These are phyloP conservation scores for Thomomys bottae DNA, from an alignment of 2,113 vertebrate species.

Conservation along the genomic window DNA sequence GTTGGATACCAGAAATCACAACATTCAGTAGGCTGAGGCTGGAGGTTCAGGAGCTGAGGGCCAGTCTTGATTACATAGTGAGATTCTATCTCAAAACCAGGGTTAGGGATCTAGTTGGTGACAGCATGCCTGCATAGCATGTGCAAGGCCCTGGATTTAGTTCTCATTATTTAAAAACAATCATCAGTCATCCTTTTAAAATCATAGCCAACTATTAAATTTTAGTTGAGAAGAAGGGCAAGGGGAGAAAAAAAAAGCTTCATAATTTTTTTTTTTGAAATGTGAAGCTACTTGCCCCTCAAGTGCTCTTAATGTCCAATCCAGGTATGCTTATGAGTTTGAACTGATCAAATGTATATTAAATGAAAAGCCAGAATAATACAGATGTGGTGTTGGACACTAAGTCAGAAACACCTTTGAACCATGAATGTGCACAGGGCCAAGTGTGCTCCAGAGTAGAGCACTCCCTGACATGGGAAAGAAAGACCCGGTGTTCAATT, in stretches of 20 bases:
- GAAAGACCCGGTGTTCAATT: not conserved
- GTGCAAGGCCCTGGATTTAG: too few relatives aligned
- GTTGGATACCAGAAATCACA: too few relatives aligned
- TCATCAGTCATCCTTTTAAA: slow-evolving; percentile 3
- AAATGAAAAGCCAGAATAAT: slow-evolving; percentile 13
- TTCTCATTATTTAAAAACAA: too few relatives aligned
- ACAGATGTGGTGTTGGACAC: slow-evolving; percentile 4
- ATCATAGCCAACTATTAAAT: slow-evolving; percentile 66
- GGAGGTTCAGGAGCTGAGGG: too few relatives aligned
- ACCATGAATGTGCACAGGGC: slow-evolving; percentile 44
- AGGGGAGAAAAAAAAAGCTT: slow-evolving; percentile 32
- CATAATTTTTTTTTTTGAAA: slow-evolving; percentile 29
- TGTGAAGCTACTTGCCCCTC: slow-evolving; percentile 1
- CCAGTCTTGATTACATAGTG: too few relatives aligned
- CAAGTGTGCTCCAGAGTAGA: not conserved
- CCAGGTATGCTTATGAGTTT: slow-evolving; percentile 25
- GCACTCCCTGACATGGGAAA: not conserved
- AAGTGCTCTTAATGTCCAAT: slow-evolving; percentile 48
- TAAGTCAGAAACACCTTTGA: slow-evolving; percentile 69
- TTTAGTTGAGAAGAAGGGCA: slow-evolving; percentile 44
- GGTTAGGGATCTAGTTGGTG: too few relatives aligned
- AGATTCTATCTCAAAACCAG: too few relatives aligned
- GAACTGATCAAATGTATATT: slow-evolving; percentile 51
- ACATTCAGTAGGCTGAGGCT: too few relatives aligned
- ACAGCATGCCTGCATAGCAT: too few relatives aligned